These are phyloP conservation scores for Hemibagrus guttatus DNA, from an alignment of 2,797 vertebrate genomes.

Conservation along the genomic window DNA sequence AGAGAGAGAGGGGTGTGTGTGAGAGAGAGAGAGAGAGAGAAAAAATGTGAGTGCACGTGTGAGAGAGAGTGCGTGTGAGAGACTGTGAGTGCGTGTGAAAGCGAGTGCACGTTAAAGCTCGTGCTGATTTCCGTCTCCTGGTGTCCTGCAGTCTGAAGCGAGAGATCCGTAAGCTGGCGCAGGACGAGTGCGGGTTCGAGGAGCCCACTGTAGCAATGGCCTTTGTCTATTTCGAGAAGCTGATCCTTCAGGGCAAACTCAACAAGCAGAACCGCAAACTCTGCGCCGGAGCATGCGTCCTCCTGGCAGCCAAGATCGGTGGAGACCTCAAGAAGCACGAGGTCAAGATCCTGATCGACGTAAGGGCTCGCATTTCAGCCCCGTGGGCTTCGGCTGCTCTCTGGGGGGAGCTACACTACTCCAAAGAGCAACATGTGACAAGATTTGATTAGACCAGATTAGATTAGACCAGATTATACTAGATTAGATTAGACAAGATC, in stretches of 20 bases:
- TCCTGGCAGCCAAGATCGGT: constrained; percentile 94
- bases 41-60: no score
- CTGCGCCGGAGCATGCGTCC: constrained; percentile 92
- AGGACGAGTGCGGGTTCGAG: constrained; percentile 94
- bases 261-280: constrained; percentile 99
- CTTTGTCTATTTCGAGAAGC: constrained; percentile 99
- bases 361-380: constrained; percentile 63
- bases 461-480: no score
- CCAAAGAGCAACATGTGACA: background rate
- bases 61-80: background rate
- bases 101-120: no score
- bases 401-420: background rate
- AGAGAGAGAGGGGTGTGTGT: no score
- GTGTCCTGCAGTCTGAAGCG: constrained; percentile 85
- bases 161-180: constrained; percentile 93
- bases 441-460: background rate
- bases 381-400: background rate
- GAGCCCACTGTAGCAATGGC: constrained; percentile 97
- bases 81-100: no score
- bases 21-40: background rate
- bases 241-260: constrained; percentile 94
- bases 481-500: no score
- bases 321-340: constrained; percentile 97
- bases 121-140: constrained; percentile 20
- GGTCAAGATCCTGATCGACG: constrained; percentile 96